Base-by-base conservation (phyloP, 2,888 invertebrate species). In the Mechanitis mazaeus region DNA sequence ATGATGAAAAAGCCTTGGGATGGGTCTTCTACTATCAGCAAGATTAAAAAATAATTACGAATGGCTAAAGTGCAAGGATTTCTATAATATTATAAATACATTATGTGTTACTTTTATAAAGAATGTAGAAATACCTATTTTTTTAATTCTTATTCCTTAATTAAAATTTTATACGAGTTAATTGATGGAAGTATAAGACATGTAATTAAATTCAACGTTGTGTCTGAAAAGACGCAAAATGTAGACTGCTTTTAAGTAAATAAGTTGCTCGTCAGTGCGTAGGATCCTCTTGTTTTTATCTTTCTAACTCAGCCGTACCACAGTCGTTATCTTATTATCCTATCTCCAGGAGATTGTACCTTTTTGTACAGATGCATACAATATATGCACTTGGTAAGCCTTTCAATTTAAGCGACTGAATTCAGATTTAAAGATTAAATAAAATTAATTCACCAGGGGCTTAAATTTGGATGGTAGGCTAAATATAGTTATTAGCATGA, bases 281-380 rank as follows among this genome's bases (percentile, higher is more conserved):
- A 83, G 85, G 83, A 81, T 80, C 80, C 80, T 81, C 84, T 81
- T 83, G 86, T 87, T 87, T 88, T 87, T 88, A 84, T 85, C 85
- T 81, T 76, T 85, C 85, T 85, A 83, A 80, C 80, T 79, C 76
- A 73, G 77, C 80, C 84, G 85, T 81, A 85, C 80, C 81, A 81
- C 81, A 87, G 82, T 88, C 83, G 86, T 89, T 89, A 90, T 88
- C 89, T 88, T 88, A 88, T 90, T 90, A 88, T 85, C 86, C 87
- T 87, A 89, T 88, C 89, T 85, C 78, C 79, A 74, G 73, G 77
- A 85, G 87, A 87, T 87, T 86, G 82, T 85, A 77, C 84, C 85
- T 87, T 87, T 88, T 88, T 89, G 83, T 77, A 69, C 72, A 69
- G 69, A 71, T 71, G 71, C 69, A 68, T 66, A 68, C 71, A 69